Base-by-base conservation (phyloP, 1,140 invertebrate genomes). In the Hyposmocoma kahamanoa region DNA sequence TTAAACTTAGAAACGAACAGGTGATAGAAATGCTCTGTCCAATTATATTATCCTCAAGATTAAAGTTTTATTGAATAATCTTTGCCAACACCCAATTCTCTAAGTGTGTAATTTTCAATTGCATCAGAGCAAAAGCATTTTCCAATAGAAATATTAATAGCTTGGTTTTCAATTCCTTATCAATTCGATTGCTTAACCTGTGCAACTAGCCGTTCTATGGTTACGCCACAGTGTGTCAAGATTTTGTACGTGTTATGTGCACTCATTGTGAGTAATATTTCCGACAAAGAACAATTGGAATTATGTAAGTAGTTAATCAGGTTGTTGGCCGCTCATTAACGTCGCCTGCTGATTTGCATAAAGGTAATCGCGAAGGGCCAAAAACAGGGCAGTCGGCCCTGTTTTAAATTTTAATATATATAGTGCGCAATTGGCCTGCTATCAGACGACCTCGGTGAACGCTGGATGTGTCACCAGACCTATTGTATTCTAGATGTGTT, bases 401-500 rank as follows among this genome's bases (percentile, higher is more conserved):
- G 46, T 63, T 71, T 56, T 49, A 59, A 66, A 60, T 58, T 60
- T 56, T 42, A 47, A 51, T n/a, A 63, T 42, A 53, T 56, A 48
- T 47, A 45, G 60, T 68, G 62, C 71, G 71, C 69, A 76, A 71
- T 72, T 66, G 58, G 51, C 45, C 62, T 60, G 65, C 57, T 67
- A 67, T 70, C 57, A 28, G 38, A 21, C 53, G 57, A 56, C 64
- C 65, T 73, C 64, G 56, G 47, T 45, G 39, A 39, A 24, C 41
- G 48, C 48, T 46, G 53, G 52, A 67, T 71, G 73, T 72, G 70
- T 79, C 72, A 74, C 59, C 50, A 51, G 56, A 63, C 49, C 60
- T 56, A 71, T 79, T 76, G 67, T 75, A 67, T 75, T 74, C 62
- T 68, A 62, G 30, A 56, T 55, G 34, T 60, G 30, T 57, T 68